These are phyloP conservation scores for Teinopalpus imperialis DNA, from an alignment of 2,888 invertebrate species.

Conservation along the genomic window DNA sequence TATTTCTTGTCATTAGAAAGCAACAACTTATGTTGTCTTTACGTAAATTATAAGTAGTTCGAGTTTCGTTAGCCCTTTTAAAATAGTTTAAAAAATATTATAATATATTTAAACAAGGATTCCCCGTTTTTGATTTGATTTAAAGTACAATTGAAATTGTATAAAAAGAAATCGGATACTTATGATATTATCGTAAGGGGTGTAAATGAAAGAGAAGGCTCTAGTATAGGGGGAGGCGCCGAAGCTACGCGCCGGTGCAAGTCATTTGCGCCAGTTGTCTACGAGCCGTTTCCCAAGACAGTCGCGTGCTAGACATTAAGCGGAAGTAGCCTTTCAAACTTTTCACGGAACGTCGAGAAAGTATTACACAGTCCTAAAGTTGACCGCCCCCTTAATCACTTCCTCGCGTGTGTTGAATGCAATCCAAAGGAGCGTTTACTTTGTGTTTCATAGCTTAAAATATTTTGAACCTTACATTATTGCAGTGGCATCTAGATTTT, in stretches of 20 bases:
- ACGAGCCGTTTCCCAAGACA: conserved; percentile 41
- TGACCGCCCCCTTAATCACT: conserved; percentile 64
- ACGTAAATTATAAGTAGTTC: too few relatives aligned
- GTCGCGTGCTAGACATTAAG: conserved; percentile 44
- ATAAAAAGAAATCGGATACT: too few relatives aligned
- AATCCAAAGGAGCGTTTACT: conserved; percentile 46
- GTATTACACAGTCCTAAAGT: conserved; percentile 52
- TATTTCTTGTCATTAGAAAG: too few relatives aligned
- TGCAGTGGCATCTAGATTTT: conserved; percentile 5
- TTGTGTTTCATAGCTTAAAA: conserved; percentile 55
- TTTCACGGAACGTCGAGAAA: conserved; percentile 71
- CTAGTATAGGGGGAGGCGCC: conserved; percentile 59
- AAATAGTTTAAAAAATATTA: too few relatives aligned
- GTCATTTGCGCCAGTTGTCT: conserved; percentile 61
- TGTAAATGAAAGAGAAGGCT: conserved; percentile 55
- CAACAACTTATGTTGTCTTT: too few relatives aligned
- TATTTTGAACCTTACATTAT: conserved; percentile 26
- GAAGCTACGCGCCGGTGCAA: conserved; percentile 45
- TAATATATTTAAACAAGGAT: too few relatives aligned
- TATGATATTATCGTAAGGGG: conserved; percentile 50
- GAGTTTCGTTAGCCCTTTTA: too few relatives aligned
- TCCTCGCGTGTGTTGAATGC: conserved; percentile 69
- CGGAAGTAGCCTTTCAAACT: conserved; percentile 57
- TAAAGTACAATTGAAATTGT: too few relatives aligned
- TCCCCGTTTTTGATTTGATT: too few relatives aligned